Evolutionary conservation across 2,888 invertebrate species (phyloP).

Genomic region (Strigamia transsilvanica): DNA sequence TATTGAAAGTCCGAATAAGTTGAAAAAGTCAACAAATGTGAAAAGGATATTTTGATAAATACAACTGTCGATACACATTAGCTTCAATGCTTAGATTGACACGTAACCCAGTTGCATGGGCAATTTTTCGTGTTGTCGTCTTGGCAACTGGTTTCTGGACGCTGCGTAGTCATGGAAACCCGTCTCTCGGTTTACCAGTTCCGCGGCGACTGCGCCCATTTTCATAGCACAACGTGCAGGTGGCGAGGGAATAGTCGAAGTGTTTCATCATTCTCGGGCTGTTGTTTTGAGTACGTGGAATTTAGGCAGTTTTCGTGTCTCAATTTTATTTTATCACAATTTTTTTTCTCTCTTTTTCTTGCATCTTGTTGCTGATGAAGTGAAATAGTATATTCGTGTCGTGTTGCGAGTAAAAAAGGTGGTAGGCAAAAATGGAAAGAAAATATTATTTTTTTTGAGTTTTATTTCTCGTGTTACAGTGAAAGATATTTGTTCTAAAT

Average conservation of each 20-base stretch:
- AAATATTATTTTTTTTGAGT: neutral
- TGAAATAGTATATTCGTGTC: slow-evolving; percentile 9
- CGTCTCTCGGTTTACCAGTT: slow-evolving; percentile 15
- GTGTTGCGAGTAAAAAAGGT: neutral
- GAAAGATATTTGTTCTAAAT: neutral
- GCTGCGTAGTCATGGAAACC: slow-evolving; percentile 30
- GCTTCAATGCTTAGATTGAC: slow-evolving; percentile 3
- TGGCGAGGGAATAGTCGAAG: slow-evolving; percentile 15
- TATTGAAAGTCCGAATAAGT: too few relatives aligned
- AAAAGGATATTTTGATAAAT: neutral
- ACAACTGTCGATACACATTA: neutral
- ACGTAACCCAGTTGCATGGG: slow-evolving; percentile 5
- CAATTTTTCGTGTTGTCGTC: slow-evolving; percentile 15
- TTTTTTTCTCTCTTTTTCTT: neutral
- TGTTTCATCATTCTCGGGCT: neutral
- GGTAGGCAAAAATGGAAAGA: neutral
- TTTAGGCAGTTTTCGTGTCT: slow-evolving; percentile 6
- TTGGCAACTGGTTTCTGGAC: slow-evolving; percentile 21
- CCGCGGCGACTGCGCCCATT: neutral
- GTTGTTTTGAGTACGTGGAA: slow-evolving; percentile 31
- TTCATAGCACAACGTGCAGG: slow-evolving; percentile 22
- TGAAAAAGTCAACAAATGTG: neutral
- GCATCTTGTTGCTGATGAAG: slow-evolving; percentile 12
- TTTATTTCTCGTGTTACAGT: slow-evolving; percentile 6
- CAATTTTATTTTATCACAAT: neutral